Base-by-base conservation (phyloP, 2,113 vertebrate genomes). In the Haemorhous mexicanus region DNA sequence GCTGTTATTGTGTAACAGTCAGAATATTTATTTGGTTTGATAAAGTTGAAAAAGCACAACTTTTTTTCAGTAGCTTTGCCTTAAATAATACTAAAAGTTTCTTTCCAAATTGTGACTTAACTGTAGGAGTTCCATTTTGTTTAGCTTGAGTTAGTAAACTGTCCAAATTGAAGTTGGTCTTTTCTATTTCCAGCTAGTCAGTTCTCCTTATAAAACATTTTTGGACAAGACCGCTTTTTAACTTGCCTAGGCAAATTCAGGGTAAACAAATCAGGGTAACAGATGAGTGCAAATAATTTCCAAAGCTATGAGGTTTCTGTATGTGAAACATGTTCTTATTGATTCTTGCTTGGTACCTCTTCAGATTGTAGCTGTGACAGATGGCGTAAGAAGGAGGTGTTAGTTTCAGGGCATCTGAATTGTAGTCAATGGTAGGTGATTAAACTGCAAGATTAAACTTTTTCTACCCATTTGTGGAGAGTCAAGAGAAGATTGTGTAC, bases 321-420 rank as follows among this genome's bases (percentile, higher is more conserved):
- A 6, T 50, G 49, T 75, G 37, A 53, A 90, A 35, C 23, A 13
- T 37, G 22, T 84, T 92, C 59, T 52, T 77, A 37, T 1, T 43
- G 68, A 72, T 85, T 92, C 56, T 66, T 64, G 50, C 76, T 41
- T 56, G 32, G 33, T 93, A 74, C 80, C 44, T 86, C 85, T 81
- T 86, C 27, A 61, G 43, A 26, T 7, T 41, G 52, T 84, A 39
- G 21, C 75, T 63, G 46, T 84, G 88, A 61, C 92, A 92, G 85
- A 84, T 92, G 92, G 85, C 9, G 2, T 52, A 17, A 92, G 85
- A 9, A 91, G 85, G 82, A 86, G 53, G 92, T 92, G 93, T 87
- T 92, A 81, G 52, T 77, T 15, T 37, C 56, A 53, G 89, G 83
- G 26, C 39, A 17, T 59, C 43, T n/a, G 73, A 89, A 63, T 37